Conservation (phyloP, 1,140 invertebrate species). For the Brachionus koreanus region DNA sequence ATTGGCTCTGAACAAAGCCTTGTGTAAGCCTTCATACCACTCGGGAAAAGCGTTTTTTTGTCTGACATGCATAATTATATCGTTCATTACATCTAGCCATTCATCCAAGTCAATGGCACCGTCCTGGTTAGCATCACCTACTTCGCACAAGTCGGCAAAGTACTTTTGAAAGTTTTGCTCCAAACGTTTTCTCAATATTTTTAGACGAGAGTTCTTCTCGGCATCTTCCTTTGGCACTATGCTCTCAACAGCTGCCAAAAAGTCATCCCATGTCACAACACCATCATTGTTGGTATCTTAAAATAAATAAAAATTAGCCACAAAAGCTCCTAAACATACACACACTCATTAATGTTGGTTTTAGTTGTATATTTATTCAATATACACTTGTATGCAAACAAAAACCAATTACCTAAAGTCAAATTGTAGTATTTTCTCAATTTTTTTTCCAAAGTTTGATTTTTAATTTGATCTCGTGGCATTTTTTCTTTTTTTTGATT, state of each 20-base stretch:
- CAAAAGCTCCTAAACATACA: background rate
- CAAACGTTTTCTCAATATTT: constrained; percentile 44
- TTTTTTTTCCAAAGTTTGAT: constrained; percentile 27
- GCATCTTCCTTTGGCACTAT: constrained; percentile 44
- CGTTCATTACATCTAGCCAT: constrained; percentile 46
- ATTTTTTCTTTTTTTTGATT: constrained; percentile 14
- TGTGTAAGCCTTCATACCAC: constrained; percentile 45
- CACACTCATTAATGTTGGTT: too few relatives aligned
- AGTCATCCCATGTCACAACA: constrained; percentile 41
- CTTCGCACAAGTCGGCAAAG: constrained; percentile 45
- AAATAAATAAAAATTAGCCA: background rate
- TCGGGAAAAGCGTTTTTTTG: constrained; percentile 40
- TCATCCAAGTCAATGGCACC: constrained; percentile 45
- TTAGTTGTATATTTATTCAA: background rate
- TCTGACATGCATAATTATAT: constrained; percentile 31
- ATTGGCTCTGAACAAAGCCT: constrained; percentile 36
- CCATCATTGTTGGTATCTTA: constrained; percentile 45
- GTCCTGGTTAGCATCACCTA: constrained; percentile 44
- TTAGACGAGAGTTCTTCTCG: constrained; percentile 43
- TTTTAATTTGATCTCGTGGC: constrained; percentile 31
- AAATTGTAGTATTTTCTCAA: constrained; percentile 36
- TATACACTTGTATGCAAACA: background rate
- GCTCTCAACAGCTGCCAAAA: constrained; percentile 33
- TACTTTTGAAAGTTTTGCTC: constrained; percentile 46
- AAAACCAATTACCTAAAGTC: constrained; percentile 22